These are phyloP conservation scores for Wiebesia pumilae DNA, from an alignment of 1,140 invertebrate genomes.

Conservation along the genomic window DNA sequence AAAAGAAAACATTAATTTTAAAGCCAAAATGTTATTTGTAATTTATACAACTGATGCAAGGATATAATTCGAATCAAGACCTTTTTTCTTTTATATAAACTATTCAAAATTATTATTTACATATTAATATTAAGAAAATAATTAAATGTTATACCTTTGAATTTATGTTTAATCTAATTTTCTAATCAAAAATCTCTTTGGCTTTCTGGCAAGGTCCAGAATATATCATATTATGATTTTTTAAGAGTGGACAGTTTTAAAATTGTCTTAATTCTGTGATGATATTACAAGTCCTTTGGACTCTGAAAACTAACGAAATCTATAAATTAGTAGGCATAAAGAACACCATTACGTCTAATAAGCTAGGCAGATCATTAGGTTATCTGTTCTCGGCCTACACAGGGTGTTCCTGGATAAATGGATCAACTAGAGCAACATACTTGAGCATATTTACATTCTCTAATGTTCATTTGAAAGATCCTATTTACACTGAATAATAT, in stretches of 20 bases:
- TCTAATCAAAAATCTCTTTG: constrained; percentile 33
- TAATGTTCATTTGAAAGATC: constrained; percentile 53
- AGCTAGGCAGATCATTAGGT: constrained; percentile 19
- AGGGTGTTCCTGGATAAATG: constrained; percentile 53
- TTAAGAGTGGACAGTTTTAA: constrained; percentile 48
- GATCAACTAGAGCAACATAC: constrained; percentile 44
- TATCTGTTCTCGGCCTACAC: constrained; percentile 43
- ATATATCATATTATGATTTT: constrained; percentile 33
- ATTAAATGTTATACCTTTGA: neutral
- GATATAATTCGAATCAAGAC: too few relatives aligned
- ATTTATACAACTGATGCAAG: too few relatives aligned
- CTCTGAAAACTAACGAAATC: constrained; percentile 33
- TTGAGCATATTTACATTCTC: constrained; percentile 50
- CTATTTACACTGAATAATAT: constrained; percentile 62
- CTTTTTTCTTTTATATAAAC: neutral
- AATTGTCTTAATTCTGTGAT: constrained; percentile 59
- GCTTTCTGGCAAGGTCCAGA: constrained; percentile 39
- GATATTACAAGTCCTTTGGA: constrained; percentile 50
- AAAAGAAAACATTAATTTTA: neutral
- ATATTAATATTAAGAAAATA: neutral
- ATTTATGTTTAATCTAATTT: constrained; percentile 16
- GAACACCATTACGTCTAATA: constrained; percentile 39
- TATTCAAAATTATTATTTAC: neutral
- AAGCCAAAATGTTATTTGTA: neutral
- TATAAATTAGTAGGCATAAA: constrained; percentile 36